These are phyloP conservation scores for Diloba caeruleocephala DNA, from an alignment of 2,888 invertebrate genomes.

Conservation along the genomic window DNA sequence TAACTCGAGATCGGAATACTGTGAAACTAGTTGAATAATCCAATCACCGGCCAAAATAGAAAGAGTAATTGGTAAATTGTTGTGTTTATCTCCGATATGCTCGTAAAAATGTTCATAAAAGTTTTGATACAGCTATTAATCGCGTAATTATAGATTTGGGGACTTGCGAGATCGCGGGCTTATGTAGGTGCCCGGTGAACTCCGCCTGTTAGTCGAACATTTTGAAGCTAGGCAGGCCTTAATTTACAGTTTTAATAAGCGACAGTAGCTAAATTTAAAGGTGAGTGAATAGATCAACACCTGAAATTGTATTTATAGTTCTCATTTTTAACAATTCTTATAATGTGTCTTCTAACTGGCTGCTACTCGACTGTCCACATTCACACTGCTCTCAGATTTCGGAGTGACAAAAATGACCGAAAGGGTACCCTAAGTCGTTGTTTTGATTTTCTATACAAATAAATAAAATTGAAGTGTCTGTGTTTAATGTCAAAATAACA, in stretches of 20 bases:
- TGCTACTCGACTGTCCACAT: too few species aligned
- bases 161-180: slow-evolving; percentile 27
- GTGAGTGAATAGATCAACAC: slow-evolving; percentile 13
- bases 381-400: too few species aligned
- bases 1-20: slow-evolving; percentile 34
- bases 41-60: slow-evolving; percentile 31
- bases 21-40: slow-evolving; percentile 32
- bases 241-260: slow-evolving; percentile 9
- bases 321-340: too few species aligned
- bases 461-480: too few species aligned
- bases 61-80: slow-evolving; percentile 35
- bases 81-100: slow-evolving; percentile 9
- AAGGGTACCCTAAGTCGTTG: too few species aligned
- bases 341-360: too few species aligned
- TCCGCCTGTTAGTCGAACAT: slow-evolving; percentile 4
- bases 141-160: slow-evolving; percentile 22
- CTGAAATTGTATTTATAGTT: too few species aligned
- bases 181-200: slow-evolving; percentile 9
- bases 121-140: slow-evolving; percentile 11
- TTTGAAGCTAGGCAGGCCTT: background rate
- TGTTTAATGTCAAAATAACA: too few species aligned
- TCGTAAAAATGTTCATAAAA: slow-evolving; percentile 27
- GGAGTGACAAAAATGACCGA: too few species aligned
- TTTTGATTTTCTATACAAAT: too few species aligned
- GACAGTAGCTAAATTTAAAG: slow-evolving; percentile 4